These are phyloP conservation scores for Orientallactaga bullata DNA, from an alignment of 2,113 vertebrate genomes.

Conservation along the genomic window DNA sequence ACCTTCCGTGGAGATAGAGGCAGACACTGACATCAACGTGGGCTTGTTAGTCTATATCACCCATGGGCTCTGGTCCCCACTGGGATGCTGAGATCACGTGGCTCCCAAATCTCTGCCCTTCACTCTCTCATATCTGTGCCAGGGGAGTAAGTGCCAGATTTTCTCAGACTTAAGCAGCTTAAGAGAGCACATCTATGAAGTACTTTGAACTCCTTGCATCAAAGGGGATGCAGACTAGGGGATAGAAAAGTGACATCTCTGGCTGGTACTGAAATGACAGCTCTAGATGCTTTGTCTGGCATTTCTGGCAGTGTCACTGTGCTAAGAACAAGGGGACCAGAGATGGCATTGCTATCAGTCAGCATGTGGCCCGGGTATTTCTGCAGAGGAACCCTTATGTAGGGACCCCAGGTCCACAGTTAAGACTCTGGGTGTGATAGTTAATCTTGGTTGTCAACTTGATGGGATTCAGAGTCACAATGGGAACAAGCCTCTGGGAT, in stretches of 20 bases:
- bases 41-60: not conserved
- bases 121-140: not conserved
- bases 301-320: not conserved
- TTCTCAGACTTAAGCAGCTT: not conserved
- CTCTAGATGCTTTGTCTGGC: not conserved
- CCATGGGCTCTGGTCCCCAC: not conserved
- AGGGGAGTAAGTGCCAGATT: accelerated
- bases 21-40: accelerated
- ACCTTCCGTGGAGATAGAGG: not conserved
- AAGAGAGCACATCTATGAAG: not conserved
- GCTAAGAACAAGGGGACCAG: not conserved
- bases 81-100: not conserved
- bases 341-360: not conserved
- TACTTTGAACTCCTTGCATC: not conserved
- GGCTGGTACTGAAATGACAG: constrained; percentile 11
- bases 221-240: not conserved
- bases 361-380: not conserved
- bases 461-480: too few species aligned
- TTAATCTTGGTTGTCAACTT: too few species aligned
- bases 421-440: not conserved
- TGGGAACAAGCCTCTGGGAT: too few species aligned
- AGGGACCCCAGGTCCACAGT: not conserved
- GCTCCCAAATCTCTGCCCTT: not conserved
- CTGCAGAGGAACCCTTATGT: not conserved
- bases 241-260: not conserved